These are phyloP conservation scores for Sigmodon hispidus DNA, from an alignment of 2,113 vertebrate species.

Conservation along the genomic window DNA sequence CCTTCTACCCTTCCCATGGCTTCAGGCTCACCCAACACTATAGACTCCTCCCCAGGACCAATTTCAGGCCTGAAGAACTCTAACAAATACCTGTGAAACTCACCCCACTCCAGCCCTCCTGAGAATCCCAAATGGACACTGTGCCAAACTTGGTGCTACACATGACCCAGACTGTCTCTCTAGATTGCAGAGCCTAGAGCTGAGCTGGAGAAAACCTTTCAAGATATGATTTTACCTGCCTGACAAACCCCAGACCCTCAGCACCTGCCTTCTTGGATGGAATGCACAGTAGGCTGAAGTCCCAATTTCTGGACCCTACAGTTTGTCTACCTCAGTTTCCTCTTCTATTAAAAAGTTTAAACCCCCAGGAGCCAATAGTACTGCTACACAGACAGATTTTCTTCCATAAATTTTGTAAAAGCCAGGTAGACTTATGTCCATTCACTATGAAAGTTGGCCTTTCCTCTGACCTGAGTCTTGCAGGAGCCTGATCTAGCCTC, in stretches of 20 bases:
- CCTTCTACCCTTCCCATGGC: not conserved
- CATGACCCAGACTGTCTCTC: not conserved
- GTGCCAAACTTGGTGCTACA: not conserved
- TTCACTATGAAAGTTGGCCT: not conserved
- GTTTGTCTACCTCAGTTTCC: not conserved
- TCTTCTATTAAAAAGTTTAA: not conserved
- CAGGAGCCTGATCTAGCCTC: not conserved
- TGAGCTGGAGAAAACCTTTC: not conserved
- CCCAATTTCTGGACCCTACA: not conserved
- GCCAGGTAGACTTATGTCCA: not conserved
- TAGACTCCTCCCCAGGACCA: not conserved
- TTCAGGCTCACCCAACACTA: not conserved
- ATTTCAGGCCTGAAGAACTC: not conserved
- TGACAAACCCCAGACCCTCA: not conserved
- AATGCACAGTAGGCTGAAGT: not conserved
- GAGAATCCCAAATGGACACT: not conserved
- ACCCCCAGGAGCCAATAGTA: not conserved
- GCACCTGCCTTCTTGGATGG: not conserved
- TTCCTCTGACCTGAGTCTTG: not conserved
- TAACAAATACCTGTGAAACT: not conserved
- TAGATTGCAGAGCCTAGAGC: not conserved
- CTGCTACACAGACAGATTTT: not conserved
- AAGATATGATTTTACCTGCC: not conserved
- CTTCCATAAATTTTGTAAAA: not conserved
- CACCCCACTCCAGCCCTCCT: not conserved